Conservation (phyloP, 1,140 invertebrate species). For the Apis florea region DNA sequence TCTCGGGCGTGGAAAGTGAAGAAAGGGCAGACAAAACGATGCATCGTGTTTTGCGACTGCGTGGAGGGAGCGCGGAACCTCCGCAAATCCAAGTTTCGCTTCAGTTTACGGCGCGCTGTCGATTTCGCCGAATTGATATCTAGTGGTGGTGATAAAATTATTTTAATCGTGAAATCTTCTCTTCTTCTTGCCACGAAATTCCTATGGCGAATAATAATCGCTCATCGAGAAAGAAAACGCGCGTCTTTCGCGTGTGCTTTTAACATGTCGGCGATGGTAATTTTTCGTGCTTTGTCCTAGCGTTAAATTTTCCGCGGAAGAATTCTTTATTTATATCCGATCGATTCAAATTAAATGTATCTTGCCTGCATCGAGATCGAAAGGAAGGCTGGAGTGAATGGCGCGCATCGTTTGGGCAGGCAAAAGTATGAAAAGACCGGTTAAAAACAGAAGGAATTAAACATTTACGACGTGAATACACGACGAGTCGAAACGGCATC, state of each 20-base stretch:
- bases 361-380: too few species aligned
- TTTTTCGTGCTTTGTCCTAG: too few species aligned
- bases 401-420: neutral
- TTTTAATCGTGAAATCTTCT: neutral
- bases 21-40: conserved; percentile 30
- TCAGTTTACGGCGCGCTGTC: conserved; percentile 74
- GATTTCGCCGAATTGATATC: conserved; percentile 66
- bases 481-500: neutral
- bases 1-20: conserved; percentile 9
- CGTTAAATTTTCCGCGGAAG: too few species aligned
- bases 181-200: neutral
- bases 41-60: conserved; percentile 68
- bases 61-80: conserved; percentile 62
- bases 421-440: neutral
- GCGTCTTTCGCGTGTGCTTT: neutral
- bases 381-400: neutral
- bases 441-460: conserved; percentile 9
- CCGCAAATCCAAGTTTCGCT: conserved; percentile 58
- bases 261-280: too few species aligned
- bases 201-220: neutral
- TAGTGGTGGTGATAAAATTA: neutral
- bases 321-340: too few species aligned
- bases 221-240: neutral
- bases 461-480: neutral
- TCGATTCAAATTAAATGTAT: too few species aligned